phyloP scores from a whole-genome alignment of 1,140 invertebrate species.

The Probaryconus sp. region DNA sequence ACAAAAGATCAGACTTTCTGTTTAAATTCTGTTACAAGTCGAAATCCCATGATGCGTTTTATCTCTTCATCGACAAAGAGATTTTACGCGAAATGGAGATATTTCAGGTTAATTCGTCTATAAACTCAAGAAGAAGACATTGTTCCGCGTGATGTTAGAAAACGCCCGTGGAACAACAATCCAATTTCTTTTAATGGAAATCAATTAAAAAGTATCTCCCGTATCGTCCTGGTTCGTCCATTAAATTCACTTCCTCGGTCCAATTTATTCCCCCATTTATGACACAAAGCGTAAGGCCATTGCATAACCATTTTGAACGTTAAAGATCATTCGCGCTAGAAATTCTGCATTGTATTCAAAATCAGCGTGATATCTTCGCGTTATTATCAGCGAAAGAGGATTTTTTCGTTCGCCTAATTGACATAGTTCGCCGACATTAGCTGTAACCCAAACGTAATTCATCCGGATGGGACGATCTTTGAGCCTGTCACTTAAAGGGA shows the following conservation, averaged over 20 bases:
- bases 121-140: slow-evolving; percentile 11
- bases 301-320: too few relatives aligned
- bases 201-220: too few relatives aligned
- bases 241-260: too few relatives aligned
- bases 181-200: too few relatives aligned
- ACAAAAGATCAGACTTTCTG: slow-evolving; percentile 17
- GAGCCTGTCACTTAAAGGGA: slow-evolving; percentile 21
- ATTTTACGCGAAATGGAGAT: neutral
- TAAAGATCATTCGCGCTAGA: too few relatives aligned
- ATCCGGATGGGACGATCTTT: slow-evolving; percentile 28
- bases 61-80: neutral
- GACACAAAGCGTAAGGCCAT: too few relatives aligned
- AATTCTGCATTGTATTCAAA: slow-evolving; percentile 31
- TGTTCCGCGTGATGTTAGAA: too few relatives aligned
- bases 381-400: neutral
- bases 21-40: too few relatives aligned
- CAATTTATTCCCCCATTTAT: too few relatives aligned
- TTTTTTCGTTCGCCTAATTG: slow-evolving; percentile 36
- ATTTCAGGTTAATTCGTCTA: neutral
- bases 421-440: slow-evolving; percentile 33
- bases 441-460: slow-evolving; percentile 28
- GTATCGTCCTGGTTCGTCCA: too few relatives aligned
- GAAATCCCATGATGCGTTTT: slow-evolving; percentile 12
- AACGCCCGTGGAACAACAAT: too few relatives aligned
- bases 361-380: slow-evolving; percentile 14